These are phyloP conservation scores for Cyclura pinguis DNA, from an alignment of 2,797 vertebrate genomes.

Conservation along the genomic window DNA sequence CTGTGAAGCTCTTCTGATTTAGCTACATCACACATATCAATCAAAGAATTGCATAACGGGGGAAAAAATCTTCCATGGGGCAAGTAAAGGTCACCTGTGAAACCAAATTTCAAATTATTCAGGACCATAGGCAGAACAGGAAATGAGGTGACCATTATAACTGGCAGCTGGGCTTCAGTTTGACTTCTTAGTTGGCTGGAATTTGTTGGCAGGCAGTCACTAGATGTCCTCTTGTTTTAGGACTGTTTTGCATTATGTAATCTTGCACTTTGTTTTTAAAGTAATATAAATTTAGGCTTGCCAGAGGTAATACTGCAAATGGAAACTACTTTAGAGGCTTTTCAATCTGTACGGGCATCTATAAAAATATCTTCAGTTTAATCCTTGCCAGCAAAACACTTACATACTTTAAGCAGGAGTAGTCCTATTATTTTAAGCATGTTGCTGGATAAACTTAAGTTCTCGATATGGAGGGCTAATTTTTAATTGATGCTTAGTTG, in stretches of 20 bases:
- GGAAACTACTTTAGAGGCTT: conserved; percentile 8
- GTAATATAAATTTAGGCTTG: neutral
- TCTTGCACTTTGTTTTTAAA: neutral
- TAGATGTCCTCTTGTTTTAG: neutral
- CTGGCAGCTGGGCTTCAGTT: neutral
- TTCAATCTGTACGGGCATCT: neutral
- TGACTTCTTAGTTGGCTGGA: neutral
- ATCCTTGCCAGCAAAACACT: neutral
- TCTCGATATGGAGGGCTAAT: neutral
- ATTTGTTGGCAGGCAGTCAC: neutral
- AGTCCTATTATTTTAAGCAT: neutral
- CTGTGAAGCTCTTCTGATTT: neutral
- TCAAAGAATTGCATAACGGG: neutral
- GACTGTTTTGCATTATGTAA: neutral
- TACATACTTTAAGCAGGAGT: neutral
- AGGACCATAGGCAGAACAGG: neutral
- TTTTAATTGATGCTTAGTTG: neutral
- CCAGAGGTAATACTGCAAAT: conserved; percentile 2
- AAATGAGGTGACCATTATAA: neutral
- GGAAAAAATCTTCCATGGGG: neutral
- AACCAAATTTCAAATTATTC: neutral
- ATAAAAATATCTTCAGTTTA: neutral
- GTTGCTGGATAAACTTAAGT: neutral
- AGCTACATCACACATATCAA: neutral
- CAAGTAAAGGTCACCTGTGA: neutral